These are phyloP conservation scores for Micropterix aruncella DNA, from an alignment of 2,888 invertebrate species.

Conservation along the genomic window DNA sequence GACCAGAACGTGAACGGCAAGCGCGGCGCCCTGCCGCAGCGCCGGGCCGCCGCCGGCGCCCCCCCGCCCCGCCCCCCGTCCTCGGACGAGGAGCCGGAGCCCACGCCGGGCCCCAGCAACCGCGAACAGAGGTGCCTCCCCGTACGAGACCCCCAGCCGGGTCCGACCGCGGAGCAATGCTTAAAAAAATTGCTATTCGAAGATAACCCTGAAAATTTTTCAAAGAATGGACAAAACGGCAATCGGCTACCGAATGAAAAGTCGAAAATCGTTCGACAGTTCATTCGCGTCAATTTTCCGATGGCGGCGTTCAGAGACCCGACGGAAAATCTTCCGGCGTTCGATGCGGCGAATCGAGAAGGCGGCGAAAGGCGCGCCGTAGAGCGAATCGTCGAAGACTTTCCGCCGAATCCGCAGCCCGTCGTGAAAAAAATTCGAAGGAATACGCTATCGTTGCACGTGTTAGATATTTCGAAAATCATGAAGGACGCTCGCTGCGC, in stretches of 20 bases:
- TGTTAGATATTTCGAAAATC: constrained; percentile 68
- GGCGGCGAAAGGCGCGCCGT: too few species aligned
- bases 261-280: constrained; percentile 31
- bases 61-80: constrained; percentile 1
- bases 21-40: constrained; percentile 37
- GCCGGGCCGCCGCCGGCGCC: constrained; percentile 13
- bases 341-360: constrained; percentile 29
- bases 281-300: constrained; percentile 36
- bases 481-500: constrained; percentile 48
- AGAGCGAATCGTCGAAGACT: constrained; percentile 22
- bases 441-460: constrained; percentile 69
- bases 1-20: constrained; percentile 65
- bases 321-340: constrained; percentile 23
- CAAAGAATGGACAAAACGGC: too few species aligned
- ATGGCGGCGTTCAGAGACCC: constrained; percentile 40
- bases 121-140: too few species aligned
- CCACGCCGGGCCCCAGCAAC: constrained; percentile 10
- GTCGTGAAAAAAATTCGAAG: constrained; percentile 42
- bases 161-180: too few species aligned
- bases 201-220: too few species aligned
- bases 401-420: constrained; percentile 25
- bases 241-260: too few species aligned
- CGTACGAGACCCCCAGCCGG: too few species aligned
- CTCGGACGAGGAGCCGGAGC: constrained; percentile 7
- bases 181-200: too few species aligned